Percentiles rank a stretch among this genome's conserved stretches.
These are phyloP conservation scores for Phengaris arion DNA, from an alignment of 2,888 invertebrate species.

Conservation along the genomic window DNA sequence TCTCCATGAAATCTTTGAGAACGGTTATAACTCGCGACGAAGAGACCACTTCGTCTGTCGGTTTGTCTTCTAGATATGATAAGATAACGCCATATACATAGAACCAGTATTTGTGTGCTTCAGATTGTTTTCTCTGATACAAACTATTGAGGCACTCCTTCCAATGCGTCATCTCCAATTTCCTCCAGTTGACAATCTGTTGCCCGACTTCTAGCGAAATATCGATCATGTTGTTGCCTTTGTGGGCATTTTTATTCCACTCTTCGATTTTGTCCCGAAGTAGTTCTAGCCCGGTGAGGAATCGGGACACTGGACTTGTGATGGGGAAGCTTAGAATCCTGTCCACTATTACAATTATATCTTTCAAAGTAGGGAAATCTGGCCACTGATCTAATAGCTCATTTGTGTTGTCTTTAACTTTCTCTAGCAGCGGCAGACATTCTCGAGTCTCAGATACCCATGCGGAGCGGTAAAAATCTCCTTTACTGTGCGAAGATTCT, in stretches of 20 bases:
- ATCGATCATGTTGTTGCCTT: conserved; percentile 88
- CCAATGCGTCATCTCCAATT: conserved; percentile 93
- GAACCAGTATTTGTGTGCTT: conserved; percentile 94
- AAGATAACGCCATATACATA: conserved; percentile 87
- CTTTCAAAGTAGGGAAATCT: conserved; percentile 91
- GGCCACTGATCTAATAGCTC: conserved; percentile 89
- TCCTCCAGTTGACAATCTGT: conserved; percentile 94
- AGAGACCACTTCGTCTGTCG: conserved; percentile 45
- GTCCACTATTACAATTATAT: conserved; percentile 84
- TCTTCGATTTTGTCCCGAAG: conserved; percentile 90
- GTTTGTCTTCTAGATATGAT: conserved; percentile 70
- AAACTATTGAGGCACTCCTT: conserved; percentile 87
- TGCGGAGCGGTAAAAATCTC: conserved; percentile 90
- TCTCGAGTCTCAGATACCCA: conserved; percentile 88
- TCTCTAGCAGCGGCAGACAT: conserved; percentile 84
- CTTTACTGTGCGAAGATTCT: conserved; percentile 52
- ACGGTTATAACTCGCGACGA: conserved; percentile 68
- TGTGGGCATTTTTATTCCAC: conserved; percentile 96
- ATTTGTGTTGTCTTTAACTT: conserved; percentile 80
- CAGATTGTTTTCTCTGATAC: conserved; percentile 81
- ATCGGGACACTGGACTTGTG: conserved; percentile 90
- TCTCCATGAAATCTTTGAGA: conserved; percentile 90
- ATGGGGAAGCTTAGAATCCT: conserved; percentile 85
- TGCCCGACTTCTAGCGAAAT: conserved; percentile 87
- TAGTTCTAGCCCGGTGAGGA: conserved; percentile 93